phyloP scores from a whole-genome alignment of 1,140 invertebrate genomes.

The Pseudomyrmex dendroicus region DNA sequence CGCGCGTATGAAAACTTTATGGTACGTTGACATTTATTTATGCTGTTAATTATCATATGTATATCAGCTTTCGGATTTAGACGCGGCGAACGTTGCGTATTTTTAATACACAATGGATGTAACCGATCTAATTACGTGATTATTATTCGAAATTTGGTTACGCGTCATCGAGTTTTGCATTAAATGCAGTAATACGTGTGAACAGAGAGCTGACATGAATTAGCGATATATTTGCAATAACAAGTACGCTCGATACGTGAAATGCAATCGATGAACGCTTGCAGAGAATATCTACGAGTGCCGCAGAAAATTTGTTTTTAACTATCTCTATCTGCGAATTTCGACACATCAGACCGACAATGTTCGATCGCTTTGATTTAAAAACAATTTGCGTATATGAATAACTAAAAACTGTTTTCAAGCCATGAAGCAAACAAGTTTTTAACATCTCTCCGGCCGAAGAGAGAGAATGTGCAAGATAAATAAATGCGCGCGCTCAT shows the following conservation, averaged over 20 bases:
- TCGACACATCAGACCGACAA: not conserved
- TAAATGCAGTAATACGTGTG: slow-evolving; percentile 34
- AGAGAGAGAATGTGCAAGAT: too few relatives aligned
- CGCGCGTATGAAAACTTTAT: slow-evolving; percentile 17
- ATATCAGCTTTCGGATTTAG: slow-evolving; percentile 15
- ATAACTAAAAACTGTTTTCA: slow-evolving; percentile 23
- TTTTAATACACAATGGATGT: slow-evolving; percentile 21
- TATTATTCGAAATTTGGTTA: slow-evolving; percentile 24
- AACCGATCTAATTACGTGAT: slow-evolving; percentile 32
- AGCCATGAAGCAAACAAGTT: slow-evolving; percentile 11
- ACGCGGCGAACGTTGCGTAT: slow-evolving; percentile 6
- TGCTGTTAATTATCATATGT: slow-evolving; percentile 46
- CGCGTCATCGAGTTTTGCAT: slow-evolving; percentile 34
- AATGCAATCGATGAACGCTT: not conserved
- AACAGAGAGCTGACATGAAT: slow-evolving; percentile 19
- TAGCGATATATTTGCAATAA: slow-evolving; percentile 22
- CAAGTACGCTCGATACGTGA: not conserved
- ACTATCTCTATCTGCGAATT: slow-evolving; percentile 4
- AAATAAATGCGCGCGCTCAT: too few relatives aligned
- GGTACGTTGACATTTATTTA: slow-evolving; percentile 36
- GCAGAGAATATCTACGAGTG: slow-evolving; percentile 4
- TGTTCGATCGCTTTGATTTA: slow-evolving; percentile 8
- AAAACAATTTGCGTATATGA: slow-evolving; percentile 18
- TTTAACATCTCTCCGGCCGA: too few relatives aligned
- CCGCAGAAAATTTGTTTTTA: slow-evolving; percentile 46